These are phyloP conservation scores for Dermolepida albohirtum DNA, from an alignment of 2,888 invertebrate species.

Conservation along the genomic window DNA sequence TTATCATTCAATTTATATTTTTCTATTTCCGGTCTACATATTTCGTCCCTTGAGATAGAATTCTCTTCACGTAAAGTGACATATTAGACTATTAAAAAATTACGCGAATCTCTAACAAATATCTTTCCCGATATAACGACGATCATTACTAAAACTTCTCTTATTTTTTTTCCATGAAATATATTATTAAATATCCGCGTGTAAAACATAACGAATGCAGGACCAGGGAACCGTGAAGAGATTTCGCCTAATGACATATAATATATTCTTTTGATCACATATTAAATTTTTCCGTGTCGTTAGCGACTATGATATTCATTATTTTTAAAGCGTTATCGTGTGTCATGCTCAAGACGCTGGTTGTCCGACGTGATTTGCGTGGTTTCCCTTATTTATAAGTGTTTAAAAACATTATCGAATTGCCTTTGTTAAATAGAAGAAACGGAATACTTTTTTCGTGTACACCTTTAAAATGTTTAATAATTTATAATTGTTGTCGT, in stretches of 20 bases:
- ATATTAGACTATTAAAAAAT: too few species aligned
- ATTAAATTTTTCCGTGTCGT: constrained; percentile 42
- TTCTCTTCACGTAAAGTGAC: too few species aligned
- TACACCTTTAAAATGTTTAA: too few species aligned
- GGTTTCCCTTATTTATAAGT: constrained; percentile 21
- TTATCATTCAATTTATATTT: too few species aligned
- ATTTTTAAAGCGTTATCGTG: constrained; percentile 40
- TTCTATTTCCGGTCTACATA: too few species aligned
- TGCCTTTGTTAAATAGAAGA: constrained; percentile 28
- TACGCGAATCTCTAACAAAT: too few species aligned
- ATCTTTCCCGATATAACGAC: too few species aligned
- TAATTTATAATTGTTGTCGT: too few species aligned
- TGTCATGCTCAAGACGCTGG: constrained; percentile 31
- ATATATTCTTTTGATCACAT: constrained; percentile 43
- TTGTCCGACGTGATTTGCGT: constrained; percentile 12
- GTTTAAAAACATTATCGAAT: constrained; percentile 39
- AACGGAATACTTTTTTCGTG: too few species aligned
- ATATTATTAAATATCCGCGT: constrained; percentile 8
- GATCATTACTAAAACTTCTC: neutral
- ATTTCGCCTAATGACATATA: constrained; percentile 34
- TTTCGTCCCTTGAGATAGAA: too few species aligned
- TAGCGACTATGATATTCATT: constrained; percentile 41
- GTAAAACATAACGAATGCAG: constrained; percentile 12
- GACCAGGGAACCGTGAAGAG: neutral
- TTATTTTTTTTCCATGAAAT: neutral